Base-by-base conservation (phyloP, 2,797 vertebrate species). In the Echiichthys vipera region DNA sequence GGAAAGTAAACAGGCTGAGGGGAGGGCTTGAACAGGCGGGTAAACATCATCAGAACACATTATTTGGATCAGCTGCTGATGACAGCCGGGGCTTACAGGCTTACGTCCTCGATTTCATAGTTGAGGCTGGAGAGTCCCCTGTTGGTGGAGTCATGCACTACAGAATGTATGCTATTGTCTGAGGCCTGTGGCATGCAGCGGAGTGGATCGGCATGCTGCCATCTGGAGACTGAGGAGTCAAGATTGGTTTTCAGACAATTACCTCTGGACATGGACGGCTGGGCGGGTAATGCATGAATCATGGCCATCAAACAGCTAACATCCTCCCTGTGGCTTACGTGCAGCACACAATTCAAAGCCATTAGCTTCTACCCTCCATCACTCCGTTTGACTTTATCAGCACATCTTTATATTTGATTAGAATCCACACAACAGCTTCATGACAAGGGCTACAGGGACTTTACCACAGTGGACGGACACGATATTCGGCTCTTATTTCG, bases 31-130 rank as follows among this genome's bases (percentile, higher is more conserved):
- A 54, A 68, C 51, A n/a, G 58, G 61, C 54, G 15, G 18, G 88
- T 71, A 87, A 88, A 87, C 75, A 81, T 75, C 68, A 70, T 56
- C 74, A 62, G 66, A 49, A 29, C 58, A 72, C 70, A 78, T 47
- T n/a, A 84, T 88, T 78, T 77, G 73, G 76, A 85, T 84, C 86
- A 86, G 84, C 77, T 81, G 78, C 56, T 2, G 37, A 74, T 65
- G 68, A 79, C 69, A 55, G 66, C 42, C 4, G 7, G 12, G 45
- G 63, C 46, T 82, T 64, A 81, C 34, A 61, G 56, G 30, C 76
- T 64, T 58, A 37, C 37, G 15, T 29, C 30, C 58, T 68, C 54
- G 14, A 55, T 64, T 17, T 34, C 30, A 13, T 32, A 39, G 46
- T 29, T n/a, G 13, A 62, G 46, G n/a, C 32, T 39, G 5, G 42